A percentile compares a stretch with the other conserved stretches of the same genome.
Conservation (phyloP, 2,888 invertebrate species). For the Xestia rhomboidea region DNA sequence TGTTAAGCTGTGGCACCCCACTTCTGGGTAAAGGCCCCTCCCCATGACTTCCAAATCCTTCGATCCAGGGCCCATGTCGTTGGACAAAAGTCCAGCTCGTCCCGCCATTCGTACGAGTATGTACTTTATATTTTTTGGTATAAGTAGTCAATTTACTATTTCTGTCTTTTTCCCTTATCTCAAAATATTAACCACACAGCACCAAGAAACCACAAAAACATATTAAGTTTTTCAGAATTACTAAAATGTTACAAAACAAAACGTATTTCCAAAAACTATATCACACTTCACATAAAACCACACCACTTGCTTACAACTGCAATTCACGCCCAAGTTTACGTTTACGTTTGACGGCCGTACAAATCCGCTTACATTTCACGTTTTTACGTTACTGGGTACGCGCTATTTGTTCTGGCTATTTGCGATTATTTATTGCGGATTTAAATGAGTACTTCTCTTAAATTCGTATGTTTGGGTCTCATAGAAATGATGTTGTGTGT, state of each 20-base stretch:
- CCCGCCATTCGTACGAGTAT: background rate
- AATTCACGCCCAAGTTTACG: conserved; percentile 65
- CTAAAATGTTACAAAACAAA: conserved; percentile 6
- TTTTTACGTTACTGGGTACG: conserved; percentile 74
- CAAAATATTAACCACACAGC: background rate
- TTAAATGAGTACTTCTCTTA: conserved; percentile 66
- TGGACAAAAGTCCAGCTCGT: too few relatives aligned
- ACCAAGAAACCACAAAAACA: conserved; percentile 9
- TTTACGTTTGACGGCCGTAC: conserved; percentile 71
- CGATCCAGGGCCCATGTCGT: too few relatives aligned
- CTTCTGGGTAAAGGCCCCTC: too few relatives aligned
- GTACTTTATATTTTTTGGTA: too few relatives aligned
- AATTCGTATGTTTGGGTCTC: conserved; percentile 42
- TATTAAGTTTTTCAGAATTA: conserved; percentile 9
- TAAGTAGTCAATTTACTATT: too few relatives aligned
- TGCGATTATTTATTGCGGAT: conserved; percentile 72
- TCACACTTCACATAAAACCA: conserved; percentile 31
- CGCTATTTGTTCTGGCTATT: conserved; percentile 70
- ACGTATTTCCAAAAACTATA: conserved; percentile 26
- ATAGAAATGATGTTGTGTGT: conserved; percentile 24
- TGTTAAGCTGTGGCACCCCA: too few relatives aligned
- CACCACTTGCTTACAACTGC: conserved; percentile 55
- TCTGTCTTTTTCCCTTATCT: background rate
- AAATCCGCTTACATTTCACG: conserved; percentile 73
- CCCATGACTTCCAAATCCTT: too few relatives aligned